phyloP scores from a whole-genome alignment of 1,140 invertebrate genomes.

The Tetranychus cinnabarinus region DNA sequence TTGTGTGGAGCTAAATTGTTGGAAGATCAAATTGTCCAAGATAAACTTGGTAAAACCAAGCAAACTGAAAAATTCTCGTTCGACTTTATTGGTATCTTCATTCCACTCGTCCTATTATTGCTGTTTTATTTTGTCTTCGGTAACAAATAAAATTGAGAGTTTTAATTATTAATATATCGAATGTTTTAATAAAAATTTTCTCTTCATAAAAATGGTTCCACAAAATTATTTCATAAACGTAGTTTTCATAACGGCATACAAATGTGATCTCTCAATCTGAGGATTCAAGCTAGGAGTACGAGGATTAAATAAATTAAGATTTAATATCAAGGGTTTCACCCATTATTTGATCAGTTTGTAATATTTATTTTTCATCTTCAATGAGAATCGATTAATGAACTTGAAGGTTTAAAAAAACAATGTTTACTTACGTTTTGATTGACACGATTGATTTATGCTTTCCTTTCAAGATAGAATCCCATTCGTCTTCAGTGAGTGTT shows the following conservation, averaged over 20 bases:
- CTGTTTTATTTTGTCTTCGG: too few species aligned
- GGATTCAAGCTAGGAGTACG: too few species aligned
- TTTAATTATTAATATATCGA: too few species aligned
- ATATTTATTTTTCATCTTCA: background rate
- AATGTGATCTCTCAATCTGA: too few species aligned
- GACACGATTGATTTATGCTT: conserved; percentile 14
- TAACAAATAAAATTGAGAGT: too few species aligned
- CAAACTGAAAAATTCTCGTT: too few species aligned
- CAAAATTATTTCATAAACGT: too few species aligned
- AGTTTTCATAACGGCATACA: too few species aligned
- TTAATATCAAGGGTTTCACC: background rate
- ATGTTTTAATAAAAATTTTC: too few species aligned
- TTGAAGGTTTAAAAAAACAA: background rate
- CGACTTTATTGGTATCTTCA: too few species aligned
- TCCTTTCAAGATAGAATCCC: conserved; percentile 34
- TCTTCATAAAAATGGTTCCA: too few species aligned
- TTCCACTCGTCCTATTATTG: background rate
- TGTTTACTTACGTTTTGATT: conserved; percentile 17
- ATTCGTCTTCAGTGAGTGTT: conserved; percentile 42
- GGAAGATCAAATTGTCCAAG: background rate
- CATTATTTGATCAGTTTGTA: background rate
- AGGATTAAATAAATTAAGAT: too few species aligned
- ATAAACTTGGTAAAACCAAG: background rate
- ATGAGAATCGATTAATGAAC: background rate
- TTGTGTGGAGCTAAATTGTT: background rate